Evolutionary conservation across 2,113 vertebrate genomes (phyloP), one percentile per base, ranked within the genome.

Genomic region (Ammodytes marinus): DNA sequence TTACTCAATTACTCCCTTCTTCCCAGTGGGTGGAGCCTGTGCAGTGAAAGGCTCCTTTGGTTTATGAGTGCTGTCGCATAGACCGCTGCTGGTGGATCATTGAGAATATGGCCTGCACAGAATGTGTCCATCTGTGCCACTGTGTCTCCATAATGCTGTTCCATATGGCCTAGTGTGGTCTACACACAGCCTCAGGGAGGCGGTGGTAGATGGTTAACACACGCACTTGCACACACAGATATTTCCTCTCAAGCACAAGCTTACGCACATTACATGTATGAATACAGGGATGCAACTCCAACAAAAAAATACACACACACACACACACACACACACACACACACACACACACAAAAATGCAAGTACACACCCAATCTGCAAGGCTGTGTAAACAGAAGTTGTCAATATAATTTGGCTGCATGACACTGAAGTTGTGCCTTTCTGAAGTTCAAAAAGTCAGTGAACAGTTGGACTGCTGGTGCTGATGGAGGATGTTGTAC

Each of bases 91-190:
- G 80, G 80, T 83, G 83, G 80, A 89, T 91, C 82, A 82, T 63
- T 70, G 84, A 77, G 80, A 91, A 89, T 80, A 81, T 87, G 86
- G 82, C 87, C 49, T 42, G 70, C 65, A 84, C 86, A 83, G 83
- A 91, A 85, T 64, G 77, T 74, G 86, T 84, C 91, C 91, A 92
- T 93, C 93, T 94, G 90, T 86, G 91, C 86, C 70, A 43, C 74
- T 68, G 76, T 72, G 78, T 79, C 83, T 88, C 82, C 89, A 84
- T 94, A 85, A 88, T 88, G 84, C 80, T 59, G 77, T 68, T 93
- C 91, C 91, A 91, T 93, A 93, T 94, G 93, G 87, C 80, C 88
- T 49, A 82, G 54, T 67, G 74, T 86, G 86, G 75, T 86, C 82
- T 75, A 85, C 87, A 86, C 83, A 76, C 83, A 83, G 87, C 85